Base-by-base conservation (phyloP, 2,888 invertebrate genomes). In the Agrochola litura region DNA sequence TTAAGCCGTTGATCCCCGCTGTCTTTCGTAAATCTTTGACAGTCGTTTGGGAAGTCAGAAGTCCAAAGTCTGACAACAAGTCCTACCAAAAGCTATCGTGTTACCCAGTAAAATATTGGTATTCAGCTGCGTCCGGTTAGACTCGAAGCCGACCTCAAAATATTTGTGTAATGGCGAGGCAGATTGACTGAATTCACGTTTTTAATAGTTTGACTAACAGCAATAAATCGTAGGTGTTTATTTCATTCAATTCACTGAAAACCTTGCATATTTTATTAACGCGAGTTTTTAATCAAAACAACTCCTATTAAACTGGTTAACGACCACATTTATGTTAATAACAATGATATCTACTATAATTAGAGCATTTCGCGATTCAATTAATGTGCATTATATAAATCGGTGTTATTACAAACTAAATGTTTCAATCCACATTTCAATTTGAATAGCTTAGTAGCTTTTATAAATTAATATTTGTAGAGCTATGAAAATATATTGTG, bases 251-350 rank as follows among this genome's bases (percentile, higher is more conserved):
- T 64, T 64, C 25, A 58, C 16, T 56, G 16, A 10, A n/a, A 60
- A 67, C 1, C 22, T 2, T 70, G 16, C 10, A 76, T 63, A 19
- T 54, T 58, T 37, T 16, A 61, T 0, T 14, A 30, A 19, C 2
- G 9, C 10, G 6, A 43, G 37, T 56, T 73, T 74, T n/a, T 10
- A 46, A 63, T 46, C 16, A 30, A 65, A 56, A 37, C 37, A 22
- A 22, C n/a, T 41, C 25, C 16, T 71, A 58, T 52, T 43, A 14
- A 58, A 58, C 16, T 6, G 10, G 9, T 22, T 65, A 52, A 79
- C 65, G 1, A 79, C 43, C 58, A 3, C 64, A 65, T 65, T 79
- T 46, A 71, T 71, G n/a, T 30, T 58, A 41, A 79, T 30, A 67
- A 67, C 22, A 37, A 30, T 63, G 58, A 82, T 67, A 25, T 41